phyloP scores from a whole-genome alignment of 2,113 vertebrate genomes.

The Melanerpes formicivorus region DNA sequence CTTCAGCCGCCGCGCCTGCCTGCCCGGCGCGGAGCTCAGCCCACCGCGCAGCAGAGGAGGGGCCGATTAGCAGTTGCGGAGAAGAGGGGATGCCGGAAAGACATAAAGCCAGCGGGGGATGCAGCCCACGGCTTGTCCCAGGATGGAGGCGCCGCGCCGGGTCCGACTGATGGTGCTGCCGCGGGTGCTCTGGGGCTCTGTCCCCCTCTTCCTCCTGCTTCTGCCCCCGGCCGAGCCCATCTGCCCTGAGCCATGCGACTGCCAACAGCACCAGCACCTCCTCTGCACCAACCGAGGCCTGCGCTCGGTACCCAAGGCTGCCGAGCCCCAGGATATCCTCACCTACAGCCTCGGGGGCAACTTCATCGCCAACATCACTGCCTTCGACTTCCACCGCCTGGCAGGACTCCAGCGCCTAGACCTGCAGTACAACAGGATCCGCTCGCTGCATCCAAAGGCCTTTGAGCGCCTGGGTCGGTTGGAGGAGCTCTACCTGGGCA shows the following conservation, averaged over 20 bases:
- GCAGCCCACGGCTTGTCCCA: slow-evolving; percentile 60
- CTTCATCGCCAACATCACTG: slow-evolving; percentile 90
- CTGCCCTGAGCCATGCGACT: slow-evolving; percentile 93
- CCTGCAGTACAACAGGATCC: slow-evolving; percentile 93
- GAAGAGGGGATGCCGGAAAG: slow-evolving; percentile 75
- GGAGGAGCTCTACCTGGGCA: slow-evolving; percentile 93
- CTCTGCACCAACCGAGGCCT: slow-evolving; percentile 93
- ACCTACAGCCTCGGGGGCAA: slow-evolving; percentile 94
- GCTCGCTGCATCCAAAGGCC: slow-evolving; percentile 85
- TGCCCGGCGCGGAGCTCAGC: background rate
- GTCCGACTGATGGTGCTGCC: slow-evolving; percentile 70
- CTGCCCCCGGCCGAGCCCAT: slow-evolving; percentile 63
- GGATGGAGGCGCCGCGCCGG: slow-evolving; percentile 73
- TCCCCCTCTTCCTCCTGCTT: slow-evolving; percentile 66
- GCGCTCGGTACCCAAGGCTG: slow-evolving; percentile 81
- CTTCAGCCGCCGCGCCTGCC: background rate
- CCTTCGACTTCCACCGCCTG: slow-evolving; percentile 85
- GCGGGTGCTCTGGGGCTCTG: slow-evolving; percentile 53
- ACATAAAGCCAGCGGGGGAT: slow-evolving; percentile 63
- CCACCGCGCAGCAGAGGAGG: background rate
- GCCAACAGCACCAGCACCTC: slow-evolving; percentile 89
- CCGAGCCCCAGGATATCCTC: slow-evolving; percentile 79
- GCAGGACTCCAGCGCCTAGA: slow-evolving; percentile 86
- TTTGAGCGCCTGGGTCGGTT: slow-evolving; percentile 87
- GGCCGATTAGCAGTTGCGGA: slow-evolving; percentile 46